A percentile compares a stretch with the other conserved stretches of the same genome.
phyloP scores from a whole-genome alignment of 1,140 invertebrate genomes.

The Augochlora pura region DNA sequence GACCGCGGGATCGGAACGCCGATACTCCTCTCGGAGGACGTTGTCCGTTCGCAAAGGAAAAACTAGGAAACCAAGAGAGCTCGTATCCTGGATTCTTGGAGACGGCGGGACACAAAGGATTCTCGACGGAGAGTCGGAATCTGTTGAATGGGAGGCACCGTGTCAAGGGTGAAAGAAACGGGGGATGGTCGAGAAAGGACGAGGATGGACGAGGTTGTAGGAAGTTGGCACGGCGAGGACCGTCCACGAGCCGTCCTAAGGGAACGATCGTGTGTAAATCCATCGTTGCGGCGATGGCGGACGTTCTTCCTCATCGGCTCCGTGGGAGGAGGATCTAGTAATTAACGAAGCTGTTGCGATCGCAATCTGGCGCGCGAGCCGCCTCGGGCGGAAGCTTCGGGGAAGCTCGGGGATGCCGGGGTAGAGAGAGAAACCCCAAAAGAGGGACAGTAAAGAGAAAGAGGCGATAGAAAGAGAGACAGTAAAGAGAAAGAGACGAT shows the following conservation, averaged over 20 bases:
- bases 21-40: background rate
- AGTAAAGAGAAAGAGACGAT: background rate
- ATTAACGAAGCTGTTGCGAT: conserved; percentile 74
- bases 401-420: background rate
- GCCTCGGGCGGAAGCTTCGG: conserved; percentile 58
- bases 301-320: conserved; percentile 8
- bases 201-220: too few species aligned
- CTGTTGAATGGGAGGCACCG: conserved; percentile 37
- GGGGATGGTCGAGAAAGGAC: too few species aligned
- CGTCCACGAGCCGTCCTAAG: conserved; percentile 34
- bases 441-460: too few species aligned
- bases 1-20: background rate
- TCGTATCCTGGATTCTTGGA: too few species aligned
- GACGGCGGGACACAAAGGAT: too few species aligned
- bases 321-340: conserved; percentile 62
- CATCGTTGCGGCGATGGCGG: conserved; percentile 4
- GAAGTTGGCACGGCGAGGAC: conserved; percentile 32
- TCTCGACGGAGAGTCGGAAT: background rate
- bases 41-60: conserved; percentile 20
- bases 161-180: conserved; percentile 60
- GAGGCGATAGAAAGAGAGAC: background rate
- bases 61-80: conserved; percentile 1
- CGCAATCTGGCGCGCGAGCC: conserved; percentile 68
- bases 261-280: conserved; percentile 22
- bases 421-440: too few species aligned